Evolutionary conservation across 2,888 invertebrate genomes (phyloP), one percentile per base, ranked within the genome.

Genomic region (Rotaria macrura): DNA sequence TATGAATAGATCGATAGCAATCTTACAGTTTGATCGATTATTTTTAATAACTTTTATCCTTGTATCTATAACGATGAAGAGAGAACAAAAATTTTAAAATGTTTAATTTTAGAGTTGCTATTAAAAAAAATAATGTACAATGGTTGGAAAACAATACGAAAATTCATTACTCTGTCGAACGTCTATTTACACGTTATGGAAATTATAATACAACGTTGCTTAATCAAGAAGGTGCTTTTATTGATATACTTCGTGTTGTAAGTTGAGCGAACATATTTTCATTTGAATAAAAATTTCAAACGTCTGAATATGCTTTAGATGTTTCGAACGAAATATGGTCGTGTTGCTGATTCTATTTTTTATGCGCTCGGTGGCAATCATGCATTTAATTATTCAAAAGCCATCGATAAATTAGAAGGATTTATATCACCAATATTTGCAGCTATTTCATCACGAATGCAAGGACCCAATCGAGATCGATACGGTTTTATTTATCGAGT

Each of bases 401-500:
- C 79, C 43, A 43, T 79, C 43, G 79, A 79, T 43, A 40, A 43
- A 79, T 25, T 79, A 14, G 79, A 79, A 79, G 79, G 79, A 2
- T 79, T n/a, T 43, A 79, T 43, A 4, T 79, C 79, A 20, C 43
- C 79, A 40, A 79, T 43, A 43, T 79, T 79, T 79, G 40, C 79
- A 20, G 43, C 43, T 25, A 79, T 79, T 1, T n/a, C 43, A 79
- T 79, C 79, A 43, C 23, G 43, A 40, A 79, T 79, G 79, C 40
- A 43, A 43, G 79, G 79, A 43, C 79, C 79, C 34, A 79, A 79
- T n/a, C 43, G 17, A 79, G 79, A 79, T 12, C 43, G 43, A 79
- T 79, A 79, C 43, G 79, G 79, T 20, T 79, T 43, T 79, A 79
- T 79, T 14, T 79, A 79, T n/a, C 79, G 79, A 43, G 79, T 79